Evolutionary conservation across 2,888 invertebrate genomes (phyloP).

Genomic region (Megalurothrips usitatus): DNA sequence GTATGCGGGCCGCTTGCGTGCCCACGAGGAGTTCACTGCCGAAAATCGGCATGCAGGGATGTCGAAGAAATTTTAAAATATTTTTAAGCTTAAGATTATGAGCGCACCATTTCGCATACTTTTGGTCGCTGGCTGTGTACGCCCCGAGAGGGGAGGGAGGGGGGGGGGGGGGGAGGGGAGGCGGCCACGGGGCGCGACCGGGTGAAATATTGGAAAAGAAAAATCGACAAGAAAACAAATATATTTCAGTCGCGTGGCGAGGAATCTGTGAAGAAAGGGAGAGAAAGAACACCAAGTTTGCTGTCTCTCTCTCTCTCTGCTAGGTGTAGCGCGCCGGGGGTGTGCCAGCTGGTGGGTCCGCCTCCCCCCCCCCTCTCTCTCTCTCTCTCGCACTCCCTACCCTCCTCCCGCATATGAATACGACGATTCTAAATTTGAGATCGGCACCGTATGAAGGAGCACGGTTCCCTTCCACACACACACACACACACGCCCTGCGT

Average conservation of each 20-base stretch:
- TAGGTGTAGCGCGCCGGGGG: neutral
- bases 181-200: neutral
- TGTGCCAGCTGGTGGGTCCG: constrained; percentile 4
- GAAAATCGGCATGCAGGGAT: too few species aligned
- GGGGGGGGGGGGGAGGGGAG: neutral
- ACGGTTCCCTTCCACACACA: neutral
- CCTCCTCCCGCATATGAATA: constrained; percentile 3
- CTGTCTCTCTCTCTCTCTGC: too few species aligned
- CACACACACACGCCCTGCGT: neutral
- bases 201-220: constrained; percentile 10
- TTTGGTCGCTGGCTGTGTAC: neutral
- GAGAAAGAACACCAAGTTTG: neutral
- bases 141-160: too few species aligned
- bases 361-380: neutral
- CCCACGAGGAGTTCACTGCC: too few species aligned
- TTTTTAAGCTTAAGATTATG: too few species aligned
- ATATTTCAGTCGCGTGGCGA: neutral
- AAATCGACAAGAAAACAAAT: constrained; percentile 16
- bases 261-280: neutral
- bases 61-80: too few species aligned
- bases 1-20: too few species aligned
- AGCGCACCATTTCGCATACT: neutral
- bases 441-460: constrained; percentile 7
- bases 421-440: constrained; percentile 22
- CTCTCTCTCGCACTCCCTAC: neutral